Base-by-base conservation (phyloP, 2,113 vertebrate species). In the Bungarus multicinctus region DNA sequence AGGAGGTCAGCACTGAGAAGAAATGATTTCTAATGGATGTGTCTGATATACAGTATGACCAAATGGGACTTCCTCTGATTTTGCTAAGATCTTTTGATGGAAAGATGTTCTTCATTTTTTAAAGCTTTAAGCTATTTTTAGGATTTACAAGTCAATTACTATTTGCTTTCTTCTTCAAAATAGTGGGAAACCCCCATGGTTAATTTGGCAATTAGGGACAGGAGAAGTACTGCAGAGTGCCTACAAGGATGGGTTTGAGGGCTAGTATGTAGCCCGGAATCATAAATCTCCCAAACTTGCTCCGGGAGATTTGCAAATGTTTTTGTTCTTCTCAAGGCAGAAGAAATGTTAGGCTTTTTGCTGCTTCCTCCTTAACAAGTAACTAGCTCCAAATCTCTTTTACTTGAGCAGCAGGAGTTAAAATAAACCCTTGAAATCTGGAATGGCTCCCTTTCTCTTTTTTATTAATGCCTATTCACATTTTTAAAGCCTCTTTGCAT, bases 311-410 rank as follows among this genome's bases (percentile, higher is more conserved):
- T 39, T 94, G 53, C 43, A 92, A 90, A 90, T 94, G 91, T 96
- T 96, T 97, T 96, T 90, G 18, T 94, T 96, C 74, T 93, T 93
- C 60, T 81, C 30, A 52, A 52, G 30, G 30, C 30, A 91, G 94
- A 39, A 87, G 93, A 87, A 30, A 0, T 0, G 90, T 94, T 91
- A 39, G 30, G 85, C 85, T 55, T 91, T 93, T 60, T 89, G 92
- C 95, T 95, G 50, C 94, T 97, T 97, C 93, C 93, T 91, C 87
- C 74, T 50, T 88, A 43, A 91, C 25, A 94, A 85, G 88, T 91
- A 94, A 96, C 90, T 39, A 89, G 54, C 1, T 92, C 57, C 93
- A 90, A 94, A 94, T 2, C 95, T 88, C 93, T 43, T 91, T 64
- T 47, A 47, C 4, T 16, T 53, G 14, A 91, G 11, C 7, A 85